Conservation (phyloP, 1,140 invertebrate genomes). For the Cephus cinctus region DNA sequence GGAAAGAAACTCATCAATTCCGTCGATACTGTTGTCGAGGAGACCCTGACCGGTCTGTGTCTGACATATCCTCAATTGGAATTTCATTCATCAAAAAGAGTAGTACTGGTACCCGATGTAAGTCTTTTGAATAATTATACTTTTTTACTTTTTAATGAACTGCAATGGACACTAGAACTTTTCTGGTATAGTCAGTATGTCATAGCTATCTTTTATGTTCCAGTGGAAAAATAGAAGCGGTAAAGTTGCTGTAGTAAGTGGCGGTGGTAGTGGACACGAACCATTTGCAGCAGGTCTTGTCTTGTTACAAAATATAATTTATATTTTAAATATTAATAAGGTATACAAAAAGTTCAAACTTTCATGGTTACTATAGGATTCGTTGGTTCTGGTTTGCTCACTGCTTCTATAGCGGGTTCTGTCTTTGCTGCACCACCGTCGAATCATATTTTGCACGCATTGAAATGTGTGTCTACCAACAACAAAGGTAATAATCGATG, state of each 20-base stretch:
- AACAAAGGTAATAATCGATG: constrained; percentile 52
- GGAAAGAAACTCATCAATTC: constrained; percentile 69
- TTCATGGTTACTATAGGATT: constrained; percentile 61
- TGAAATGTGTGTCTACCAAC: constrained; percentile 59
- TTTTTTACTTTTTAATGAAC: too few species aligned
- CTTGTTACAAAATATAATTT: constrained; percentile 5
- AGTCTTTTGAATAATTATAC: constrained; percentile 21
- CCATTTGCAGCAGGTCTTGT: constrained; percentile 70
- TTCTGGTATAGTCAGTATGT: background rate
- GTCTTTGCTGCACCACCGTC: constrained; percentile 81
- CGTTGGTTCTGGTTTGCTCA: constrained; percentile 76
- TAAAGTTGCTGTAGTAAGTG: constrained; percentile 72
- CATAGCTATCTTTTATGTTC: constrained; percentile 26
- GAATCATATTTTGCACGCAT: constrained; percentile 65
- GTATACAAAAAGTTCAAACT: constrained; percentile 3
- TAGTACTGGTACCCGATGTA: constrained; percentile 60
- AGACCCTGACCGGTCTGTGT: constrained; percentile 67
- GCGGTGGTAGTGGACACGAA: constrained; percentile 86
- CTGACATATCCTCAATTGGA: constrained; percentile 62
- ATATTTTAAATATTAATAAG: background rate
- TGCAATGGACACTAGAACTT: too few species aligned
- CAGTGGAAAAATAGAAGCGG: constrained; percentile 52
- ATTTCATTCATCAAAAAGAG: constrained; percentile 61
- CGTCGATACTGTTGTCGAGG: constrained; percentile 65
- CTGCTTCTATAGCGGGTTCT: constrained; percentile 71